Evolutionary conservation across 2,113 vertebrate species (phyloP).

Genomic region (Mobula hypostoma): DNA sequence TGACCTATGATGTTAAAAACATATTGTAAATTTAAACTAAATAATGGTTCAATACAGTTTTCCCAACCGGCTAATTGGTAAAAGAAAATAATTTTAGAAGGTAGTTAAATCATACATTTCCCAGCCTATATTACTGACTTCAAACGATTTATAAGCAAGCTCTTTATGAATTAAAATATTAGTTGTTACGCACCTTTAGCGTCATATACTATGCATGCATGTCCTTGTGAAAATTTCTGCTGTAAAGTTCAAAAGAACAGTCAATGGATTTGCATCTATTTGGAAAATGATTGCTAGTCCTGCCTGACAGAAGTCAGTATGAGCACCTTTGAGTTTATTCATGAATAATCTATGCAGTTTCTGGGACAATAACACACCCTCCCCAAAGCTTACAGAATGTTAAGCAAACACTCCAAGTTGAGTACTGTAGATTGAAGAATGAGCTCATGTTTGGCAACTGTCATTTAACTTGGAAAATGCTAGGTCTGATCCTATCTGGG

Average conservation of each 20-base stretch:
- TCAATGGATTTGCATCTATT: neutral
- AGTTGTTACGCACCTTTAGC: neutral
- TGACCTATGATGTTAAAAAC: neutral
- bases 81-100: neutral
- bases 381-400: neutral
- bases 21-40: neutral
- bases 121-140: neutral
- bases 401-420: neutral
- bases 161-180: neutral
- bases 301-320: neutral
- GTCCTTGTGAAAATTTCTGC: neutral
- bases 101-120: constrained; percentile 3
- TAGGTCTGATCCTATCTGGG: neutral
- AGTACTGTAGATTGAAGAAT: neutral
- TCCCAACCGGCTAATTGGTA: neutral
- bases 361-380: neutral
- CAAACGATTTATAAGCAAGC: neutral
- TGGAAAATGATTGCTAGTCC: neutral
- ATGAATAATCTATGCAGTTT: neutral
- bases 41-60: neutral
- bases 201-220: neutral
- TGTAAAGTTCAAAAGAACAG: neutral
- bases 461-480: neutral
- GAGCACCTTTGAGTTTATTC: neutral
- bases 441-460: neutral